These are phyloP conservation scores for Resseliella maxima DNA, from an alignment of 2,888 invertebrate genomes.

Conservation along the genomic window DNA sequence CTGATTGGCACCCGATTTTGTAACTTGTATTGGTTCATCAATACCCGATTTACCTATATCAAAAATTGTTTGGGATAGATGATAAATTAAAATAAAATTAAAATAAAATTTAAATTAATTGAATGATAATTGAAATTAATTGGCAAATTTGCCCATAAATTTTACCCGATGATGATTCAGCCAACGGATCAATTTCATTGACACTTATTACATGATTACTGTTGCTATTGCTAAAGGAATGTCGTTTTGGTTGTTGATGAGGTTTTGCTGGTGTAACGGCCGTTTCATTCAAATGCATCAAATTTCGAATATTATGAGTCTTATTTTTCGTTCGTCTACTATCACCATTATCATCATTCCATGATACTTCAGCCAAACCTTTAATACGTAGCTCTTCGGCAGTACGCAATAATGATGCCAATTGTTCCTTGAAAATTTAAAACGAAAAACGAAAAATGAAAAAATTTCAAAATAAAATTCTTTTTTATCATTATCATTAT, in stretches of 20 bases:
- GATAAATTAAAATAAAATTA: no score
- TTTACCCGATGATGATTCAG: neutral
- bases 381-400: conserved; percentile 93
- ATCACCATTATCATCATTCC: conserved; percentile 74
- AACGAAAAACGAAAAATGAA: neutral
- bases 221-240: conserved; percentile 6
- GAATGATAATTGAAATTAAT: no score
- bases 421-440: conserved; percentile 79
- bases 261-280: conserved; percentile 13
- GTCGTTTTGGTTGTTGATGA: neutral
- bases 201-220: conserved; percentile 46
- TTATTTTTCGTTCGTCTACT: neutral
- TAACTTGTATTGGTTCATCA: neutral
- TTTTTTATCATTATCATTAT: neutral
- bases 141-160: no score
- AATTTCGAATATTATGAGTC: neutral
- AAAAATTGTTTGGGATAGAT: no score
- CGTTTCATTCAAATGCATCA: conserved; percentile 24
- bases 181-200: conserved; percentile 34
- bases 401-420: conserved; percentile 88
- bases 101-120: no score
- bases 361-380: conserved; percentile 89
- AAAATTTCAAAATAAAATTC: no score
- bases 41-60: neutral
- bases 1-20: conserved; percentile 36